phyloP scores from a whole-genome alignment of 2,113 vertebrate genomes.

The Polypterus senegalus region DNA sequence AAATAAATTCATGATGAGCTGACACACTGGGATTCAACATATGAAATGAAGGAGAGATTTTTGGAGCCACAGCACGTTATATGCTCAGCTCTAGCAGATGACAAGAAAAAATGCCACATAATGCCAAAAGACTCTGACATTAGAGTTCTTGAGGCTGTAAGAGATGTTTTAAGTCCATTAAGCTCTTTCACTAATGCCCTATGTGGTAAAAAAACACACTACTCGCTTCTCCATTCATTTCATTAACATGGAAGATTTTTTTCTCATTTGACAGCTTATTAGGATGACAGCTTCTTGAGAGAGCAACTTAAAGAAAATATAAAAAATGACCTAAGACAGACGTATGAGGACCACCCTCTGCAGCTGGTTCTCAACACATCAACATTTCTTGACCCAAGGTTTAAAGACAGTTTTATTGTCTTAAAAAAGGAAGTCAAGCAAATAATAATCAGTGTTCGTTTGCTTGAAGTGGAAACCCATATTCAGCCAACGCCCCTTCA shows the following conservation, averaged over 20 bases:
- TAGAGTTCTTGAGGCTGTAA: conserved; percentile 9
- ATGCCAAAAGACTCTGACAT: conserved; percentile 15
- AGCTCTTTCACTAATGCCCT: conserved; percentile 16
- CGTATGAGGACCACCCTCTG: conserved; percentile 8
- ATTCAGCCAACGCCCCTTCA: no score
- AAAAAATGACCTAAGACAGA: background rate
- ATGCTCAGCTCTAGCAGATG: conserved; percentile 10
- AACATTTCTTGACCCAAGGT: conserved; percentile 9
- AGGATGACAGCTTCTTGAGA: conserved; percentile 8
- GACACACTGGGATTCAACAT: conserved; percentile 15
- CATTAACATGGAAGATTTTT: conserved; percentile 16
- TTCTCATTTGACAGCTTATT: conserved; percentile 2
- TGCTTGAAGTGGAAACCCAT: no score
- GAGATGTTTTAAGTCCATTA: conserved; percentile 5
- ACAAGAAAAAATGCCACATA: conserved; percentile 13
- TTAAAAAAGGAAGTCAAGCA: conserved; percentile 11
- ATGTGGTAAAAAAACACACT: conserved; percentile 16
- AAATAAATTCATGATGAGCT: conserved; percentile 18
- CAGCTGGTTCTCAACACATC: conserved; percentile 11
- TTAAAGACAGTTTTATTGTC: conserved; percentile 18
- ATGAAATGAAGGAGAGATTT: conserved; percentile 18
- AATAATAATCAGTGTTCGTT: conserved; percentile 6
- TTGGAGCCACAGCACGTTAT: conserved; percentile 12
- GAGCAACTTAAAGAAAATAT: conserved; percentile 1
- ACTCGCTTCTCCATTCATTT: conserved; percentile 13